Percentiles rank a stretch among this genome's conserved stretches.
Conservation (phyloP, 2,888 invertebrate genomes). For the Panopea generosa region DNA sequence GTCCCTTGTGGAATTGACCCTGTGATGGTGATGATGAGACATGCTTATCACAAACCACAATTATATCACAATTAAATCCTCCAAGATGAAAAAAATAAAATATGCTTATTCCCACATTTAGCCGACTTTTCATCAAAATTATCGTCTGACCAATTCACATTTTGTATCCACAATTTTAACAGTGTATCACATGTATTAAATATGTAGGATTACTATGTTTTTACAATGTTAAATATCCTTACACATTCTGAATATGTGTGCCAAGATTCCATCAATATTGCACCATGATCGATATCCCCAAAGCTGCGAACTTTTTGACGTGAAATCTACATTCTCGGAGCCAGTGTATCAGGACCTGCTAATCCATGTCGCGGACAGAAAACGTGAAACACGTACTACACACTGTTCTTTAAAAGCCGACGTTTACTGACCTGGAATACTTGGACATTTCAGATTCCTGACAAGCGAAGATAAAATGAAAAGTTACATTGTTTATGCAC, state of each 20-base stretch:
- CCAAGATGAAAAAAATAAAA: background rate
- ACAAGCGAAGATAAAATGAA: conserved; percentile 6
- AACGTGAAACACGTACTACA: background rate
- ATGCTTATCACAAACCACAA: background rate
- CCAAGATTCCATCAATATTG: background rate
- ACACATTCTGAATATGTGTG: background rate
- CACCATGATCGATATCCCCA: conserved; percentile 3
- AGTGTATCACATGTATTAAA: too few relatives aligned
- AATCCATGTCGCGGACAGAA: background rate
- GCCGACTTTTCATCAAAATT: too few relatives aligned
- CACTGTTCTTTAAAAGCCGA: too few relatives aligned
- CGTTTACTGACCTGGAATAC: too few relatives aligned
- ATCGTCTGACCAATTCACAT: too few relatives aligned
- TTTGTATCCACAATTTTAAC: too few relatives aligned
- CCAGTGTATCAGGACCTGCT: background rate
- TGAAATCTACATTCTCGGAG: background rate
- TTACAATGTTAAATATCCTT: background rate
- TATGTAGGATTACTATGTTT: too few relatives aligned
- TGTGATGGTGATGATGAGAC: conserved; percentile 53
- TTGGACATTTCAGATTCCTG: background rate
- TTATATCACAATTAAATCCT: background rate
- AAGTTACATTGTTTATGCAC: conserved; percentile 22
- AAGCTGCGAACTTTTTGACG: background rate
- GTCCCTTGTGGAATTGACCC: conserved; percentile 56
- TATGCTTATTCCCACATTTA: background rate